Base-by-base conservation (phyloP, 1,140 invertebrate species). In the Potamilus streckersoni region DNA sequence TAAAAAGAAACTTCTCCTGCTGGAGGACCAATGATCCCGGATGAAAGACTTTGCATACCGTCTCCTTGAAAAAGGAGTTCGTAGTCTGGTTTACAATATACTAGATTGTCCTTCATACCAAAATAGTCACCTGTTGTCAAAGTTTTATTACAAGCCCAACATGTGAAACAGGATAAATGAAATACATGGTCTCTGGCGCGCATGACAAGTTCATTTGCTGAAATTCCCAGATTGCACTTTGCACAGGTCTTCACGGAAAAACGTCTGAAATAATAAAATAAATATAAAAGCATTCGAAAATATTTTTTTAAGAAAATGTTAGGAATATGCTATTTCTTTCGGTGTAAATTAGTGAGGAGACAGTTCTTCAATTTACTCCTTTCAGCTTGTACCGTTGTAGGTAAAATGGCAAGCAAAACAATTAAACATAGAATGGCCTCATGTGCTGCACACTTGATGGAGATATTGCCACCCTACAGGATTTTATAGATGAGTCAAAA, bases 181-280 rank as follows among this genome's bases (percentile, higher is more conserved):
- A 79, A 86, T 49, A 86, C 80, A 60, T 94, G 92, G 81, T 84
- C 75, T 65, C 81, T 74, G 13, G 83, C 80, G 31, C 83, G 69
- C 83, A 86, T 85, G 19, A 86, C 82, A 85, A 97, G 91, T 90
- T 97, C 96, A 79, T 94, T 94, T 19, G 95, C 93, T 15, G 94
- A 94, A 83, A 98, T 91, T 82, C 94, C 91, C 49, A 93, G 93
- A n/a, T 93, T 93, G 86, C 96, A 97, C 66, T 95, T 92, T 2
- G 93, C 94, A 85, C 96, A 97, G 69, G 94, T 92, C 84, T 95
- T 94, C 57, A 87, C 82, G 16, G 83, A 87, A 70, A 89, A 90
- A 64, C 87, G 64, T 75, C 89, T 90, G 81, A 19, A 84, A 80
- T 71, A 70, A 65, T 58, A 70, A 60, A 57, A 31, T 23, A 64